Evolutionary conservation across 1,140 invertebrate species (phyloP), one percentile per base, ranked within the genome.

Genomic region (Brachionus koreanus): DNA sequence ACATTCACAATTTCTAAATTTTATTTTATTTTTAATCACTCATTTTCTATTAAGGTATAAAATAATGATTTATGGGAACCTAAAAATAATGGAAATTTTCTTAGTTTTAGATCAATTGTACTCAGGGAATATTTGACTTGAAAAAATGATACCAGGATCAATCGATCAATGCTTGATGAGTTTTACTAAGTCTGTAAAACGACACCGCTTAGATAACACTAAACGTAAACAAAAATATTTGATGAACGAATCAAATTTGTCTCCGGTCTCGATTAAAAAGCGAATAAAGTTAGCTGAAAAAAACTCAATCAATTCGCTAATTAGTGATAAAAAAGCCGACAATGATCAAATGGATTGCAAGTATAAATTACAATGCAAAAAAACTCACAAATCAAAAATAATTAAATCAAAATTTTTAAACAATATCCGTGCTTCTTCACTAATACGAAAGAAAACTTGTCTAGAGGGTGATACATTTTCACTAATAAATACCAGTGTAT

Each of bases 71-170:
- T 46, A 42, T 74, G 69, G 69, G 69, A 74, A 74, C 19, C 9
- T 25, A 33, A 74, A 74, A 74, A 72, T 72, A 43, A 74, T 16
- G 12, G 16, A 46, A 23, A 25, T 29, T 74, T 33, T 74, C 25
- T 13, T 25, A 13, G n/a, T 29, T 74, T 74, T 74, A 74, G 42
- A 74, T 74, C 16, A 74, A 39, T 72, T 72, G 33, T 72, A 43
- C 33, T 35, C 16, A 9, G 69, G 69, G 42, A 25, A 74, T 74
- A 74, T 74, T 74, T 74, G 25, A 74, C 37, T 46, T 46, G 9
- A 74, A 74, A 74, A 74, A 46, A 74, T 74, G 69, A 74, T 74
- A 74, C 69, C 19, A 43, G 69, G 69, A 74, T 46, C 42, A 46
- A 74, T 46, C 43, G 19, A 74, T 74, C 39, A 74, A 25, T 74